Evolutionary conservation across 2,797 vertebrate genomes (phyloP).

Genomic region (Amazona ochrocephala): DNA sequence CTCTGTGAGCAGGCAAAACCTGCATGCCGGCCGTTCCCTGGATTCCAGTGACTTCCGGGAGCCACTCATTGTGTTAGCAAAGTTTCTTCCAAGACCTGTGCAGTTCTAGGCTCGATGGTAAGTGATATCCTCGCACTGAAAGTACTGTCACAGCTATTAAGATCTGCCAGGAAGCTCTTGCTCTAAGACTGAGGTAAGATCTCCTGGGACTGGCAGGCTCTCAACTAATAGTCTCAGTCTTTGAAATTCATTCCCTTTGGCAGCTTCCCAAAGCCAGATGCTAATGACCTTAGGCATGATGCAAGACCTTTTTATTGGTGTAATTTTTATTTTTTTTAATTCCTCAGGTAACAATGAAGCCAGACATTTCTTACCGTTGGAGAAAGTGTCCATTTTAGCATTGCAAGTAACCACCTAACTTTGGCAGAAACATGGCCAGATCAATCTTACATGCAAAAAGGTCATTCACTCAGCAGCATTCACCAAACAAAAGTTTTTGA

Average conservation of each 20-base stretch:
- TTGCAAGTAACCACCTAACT: not conserved
- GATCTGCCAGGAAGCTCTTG: slow-evolving; percentile 68
- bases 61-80: not conserved
- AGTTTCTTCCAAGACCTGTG: not conserved
- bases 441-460: not conserved
- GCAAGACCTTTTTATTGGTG: slow-evolving; percentile 59
- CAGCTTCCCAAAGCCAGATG: slow-evolving; percentile 64
- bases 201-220: slow-evolving; percentile 59
- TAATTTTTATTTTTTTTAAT: not conserved
- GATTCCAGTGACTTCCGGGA: not conserved
- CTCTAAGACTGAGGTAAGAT: slow-evolving; percentile 60
- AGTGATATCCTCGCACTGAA: not conserved
- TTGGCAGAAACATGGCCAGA: not conserved
- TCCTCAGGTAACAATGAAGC: slow-evolving; percentile 6
- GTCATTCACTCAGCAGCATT: not conserved
- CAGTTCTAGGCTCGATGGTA: not conserved
- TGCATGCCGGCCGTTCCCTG: not conserved
- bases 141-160: slow-evolving; percentile 65
- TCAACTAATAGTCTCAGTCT: slow-evolving; percentile 67
- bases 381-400: not conserved
- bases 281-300: slow-evolving; percentile 70
- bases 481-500: not conserved
- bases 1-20: slow-evolving; percentile 48
- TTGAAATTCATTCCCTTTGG: slow-evolving; percentile 68
- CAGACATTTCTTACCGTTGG: not conserved